Conservation (phyloP, 2,113 vertebrate species). For the Cnemophilus loriae region DNA sequence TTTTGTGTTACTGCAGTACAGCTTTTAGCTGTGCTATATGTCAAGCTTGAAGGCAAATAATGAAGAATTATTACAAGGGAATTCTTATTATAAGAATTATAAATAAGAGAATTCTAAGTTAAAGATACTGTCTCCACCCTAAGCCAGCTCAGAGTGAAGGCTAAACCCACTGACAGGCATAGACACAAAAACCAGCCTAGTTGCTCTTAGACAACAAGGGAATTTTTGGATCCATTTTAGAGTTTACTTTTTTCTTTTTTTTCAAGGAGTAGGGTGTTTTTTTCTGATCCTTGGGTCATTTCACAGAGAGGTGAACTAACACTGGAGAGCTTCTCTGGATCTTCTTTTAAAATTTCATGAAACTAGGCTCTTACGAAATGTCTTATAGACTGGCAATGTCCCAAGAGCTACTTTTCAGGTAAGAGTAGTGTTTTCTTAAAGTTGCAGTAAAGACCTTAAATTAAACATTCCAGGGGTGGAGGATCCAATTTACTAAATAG, state of each 20-base stretch:
- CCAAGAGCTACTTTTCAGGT: neutral
- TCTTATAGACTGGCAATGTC: neutral
- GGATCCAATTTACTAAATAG: neutral
- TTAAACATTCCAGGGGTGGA: neutral
- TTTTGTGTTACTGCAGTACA: neutral
- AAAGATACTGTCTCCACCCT: neutral
- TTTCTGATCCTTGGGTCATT: neutral
- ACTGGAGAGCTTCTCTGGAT: neutral
- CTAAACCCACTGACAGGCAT: neutral
- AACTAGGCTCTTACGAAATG: neutral
- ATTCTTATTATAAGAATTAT: neutral
- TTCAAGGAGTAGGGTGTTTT: accelerated
- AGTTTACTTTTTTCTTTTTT: neutral
- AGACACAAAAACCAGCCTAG: neutral
- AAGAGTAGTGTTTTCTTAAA: neutral
- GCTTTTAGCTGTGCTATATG: neutral
- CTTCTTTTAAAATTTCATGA: neutral
- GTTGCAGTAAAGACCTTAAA: neutral
- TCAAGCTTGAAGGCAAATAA: neutral
- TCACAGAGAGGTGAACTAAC: neutral
- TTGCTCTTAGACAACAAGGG: neutral
- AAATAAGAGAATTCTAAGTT: neutral
- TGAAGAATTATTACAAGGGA: neutral
- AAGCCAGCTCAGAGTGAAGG: neutral
- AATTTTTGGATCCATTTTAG: neutral